phyloP scores from a whole-genome alignment of 2,113 vertebrate genomes.

The Rallus limicola region DNA sequence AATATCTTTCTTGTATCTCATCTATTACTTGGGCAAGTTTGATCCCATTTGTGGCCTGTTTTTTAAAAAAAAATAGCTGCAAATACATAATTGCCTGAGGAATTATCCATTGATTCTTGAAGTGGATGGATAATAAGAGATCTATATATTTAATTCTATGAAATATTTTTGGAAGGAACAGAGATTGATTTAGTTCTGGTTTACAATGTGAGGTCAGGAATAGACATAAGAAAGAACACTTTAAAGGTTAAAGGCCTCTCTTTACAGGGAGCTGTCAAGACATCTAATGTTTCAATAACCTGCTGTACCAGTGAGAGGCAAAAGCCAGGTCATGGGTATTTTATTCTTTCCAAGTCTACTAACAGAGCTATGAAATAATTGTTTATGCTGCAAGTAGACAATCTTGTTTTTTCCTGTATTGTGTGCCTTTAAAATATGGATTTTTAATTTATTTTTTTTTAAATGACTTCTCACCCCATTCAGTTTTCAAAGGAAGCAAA shows the following conservation, averaged over 20 bases:
- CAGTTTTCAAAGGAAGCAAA: conserved; percentile 9
- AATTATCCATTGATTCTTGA: background rate
- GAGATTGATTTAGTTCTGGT: background rate
- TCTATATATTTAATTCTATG: background rate
- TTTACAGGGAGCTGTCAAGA: background rate
- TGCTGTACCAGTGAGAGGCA: background rate
- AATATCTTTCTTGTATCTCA: background rate
- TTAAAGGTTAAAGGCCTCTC: conserved; percentile 11
- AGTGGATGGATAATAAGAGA: background rate
- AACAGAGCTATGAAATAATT: background rate
- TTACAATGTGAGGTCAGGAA: background rate
- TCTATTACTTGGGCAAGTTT: background rate
- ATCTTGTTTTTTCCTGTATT: background rate
- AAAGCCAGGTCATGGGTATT: background rate
- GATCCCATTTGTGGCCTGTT: background rate
- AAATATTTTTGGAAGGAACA: background rate
- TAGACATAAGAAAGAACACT: background rate
- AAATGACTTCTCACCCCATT: background rate
- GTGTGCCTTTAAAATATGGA: background rate
- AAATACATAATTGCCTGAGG: background rate
- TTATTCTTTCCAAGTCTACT: background rate
- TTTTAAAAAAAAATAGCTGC: background rate
- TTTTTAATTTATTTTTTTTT: background rate
- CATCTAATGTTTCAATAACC: background rate
- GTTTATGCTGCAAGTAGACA: background rate